Conservation (phyloP, 2,888 invertebrate genomes). For the Chelonus formosanus region DNA sequence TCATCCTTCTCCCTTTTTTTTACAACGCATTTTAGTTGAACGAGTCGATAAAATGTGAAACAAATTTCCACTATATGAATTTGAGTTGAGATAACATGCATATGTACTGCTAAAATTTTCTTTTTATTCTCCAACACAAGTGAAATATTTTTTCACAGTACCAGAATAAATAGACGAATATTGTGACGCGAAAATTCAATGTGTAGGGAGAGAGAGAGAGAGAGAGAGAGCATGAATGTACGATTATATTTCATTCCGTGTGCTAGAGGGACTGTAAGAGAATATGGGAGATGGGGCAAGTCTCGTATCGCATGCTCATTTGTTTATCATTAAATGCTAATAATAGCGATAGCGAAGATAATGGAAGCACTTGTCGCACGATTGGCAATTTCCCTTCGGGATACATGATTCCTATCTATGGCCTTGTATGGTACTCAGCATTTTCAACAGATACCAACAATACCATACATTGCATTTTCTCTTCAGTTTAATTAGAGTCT, state of each 20-base stretch:
- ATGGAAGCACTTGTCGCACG: constrained; percentile 34
- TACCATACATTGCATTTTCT: constrained; percentile 20
- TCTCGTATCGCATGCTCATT: constrained; percentile 28
- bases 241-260: neutral
- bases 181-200: constrained; percentile 19
- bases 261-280: neutral
- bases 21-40: too few relatives aligned
- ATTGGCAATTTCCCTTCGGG: constrained; percentile 33
- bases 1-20: too few relatives aligned
- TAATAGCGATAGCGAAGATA: constrained; percentile 33
- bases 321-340: constrained; percentile 35
- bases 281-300: constrained; percentile 8
- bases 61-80: too few relatives aligned
- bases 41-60: too few relatives aligned
- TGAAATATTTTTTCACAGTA: too few relatives aligned
- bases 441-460: constrained; percentile 22
- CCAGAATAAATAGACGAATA: constrained; percentile 8
- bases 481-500: constrained; percentile 5
- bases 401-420: constrained; percentile 24
- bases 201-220: constrained; percentile 6
- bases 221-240: neutral
- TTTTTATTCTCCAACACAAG: constrained; percentile 3
- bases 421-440: constrained; percentile 7
- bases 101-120: neutral
- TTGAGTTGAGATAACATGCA: too few relatives aligned